Base-by-base conservation (phyloP, 2,888 invertebrate species). In the Dicranocentrus wangi region DNA sequence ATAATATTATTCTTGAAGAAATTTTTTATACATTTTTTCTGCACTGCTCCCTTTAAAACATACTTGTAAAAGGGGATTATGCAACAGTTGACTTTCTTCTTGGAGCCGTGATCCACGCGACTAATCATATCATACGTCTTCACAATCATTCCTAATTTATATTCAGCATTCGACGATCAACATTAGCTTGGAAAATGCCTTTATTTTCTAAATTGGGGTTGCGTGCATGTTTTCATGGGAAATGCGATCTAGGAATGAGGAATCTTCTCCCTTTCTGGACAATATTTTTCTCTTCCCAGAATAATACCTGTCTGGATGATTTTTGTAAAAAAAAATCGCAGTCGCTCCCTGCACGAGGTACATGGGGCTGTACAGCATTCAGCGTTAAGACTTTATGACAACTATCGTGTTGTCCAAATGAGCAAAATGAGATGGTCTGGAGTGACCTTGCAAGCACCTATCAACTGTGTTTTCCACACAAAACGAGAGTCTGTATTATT, bases 371-470 rank as follows among this genome's bases (percentile, higher is more conserved):
- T n/a, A n/a, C n/a, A n/a, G n/a, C n/a, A n/a, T n/a, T n/a, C n/a
- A n/a, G n/a, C n/a, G n/a, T n/a, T n/a, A n/a, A n/a, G n/a, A n/a
- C n/a, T 47, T 47, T 17, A 47, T 47, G 47, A 47, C 47, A 47
- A n/a, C 47, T 15, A n/a, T 13, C n/a, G n/a, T 58, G 58, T 25
- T 25, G 58, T n/a, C n/a, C n/a, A 47, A 28, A 39, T 42, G 21
- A 60, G n/a, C 42, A 42, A 19, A 17, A 42, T 19, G 39, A 5
- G 63, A 19, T 19, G 23, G 28, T 17, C 63, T 63, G 63, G 63
- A 63, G 63, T 63, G 63, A 63, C 63, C 63, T 63, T 63, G 63
- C 63, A 21, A 63, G 42, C 63, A 63, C 63, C 63, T 63, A 63
- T 63, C 39, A 63, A 63, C 39, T 19, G 5, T 42, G 13, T 43